Percentiles rank a stretch among this genome's conserved stretches.
Evolutionary conservation across 2,113 vertebrate genomes (phyloP).

Genomic region (Microcebus ravelobensis): DNA sequence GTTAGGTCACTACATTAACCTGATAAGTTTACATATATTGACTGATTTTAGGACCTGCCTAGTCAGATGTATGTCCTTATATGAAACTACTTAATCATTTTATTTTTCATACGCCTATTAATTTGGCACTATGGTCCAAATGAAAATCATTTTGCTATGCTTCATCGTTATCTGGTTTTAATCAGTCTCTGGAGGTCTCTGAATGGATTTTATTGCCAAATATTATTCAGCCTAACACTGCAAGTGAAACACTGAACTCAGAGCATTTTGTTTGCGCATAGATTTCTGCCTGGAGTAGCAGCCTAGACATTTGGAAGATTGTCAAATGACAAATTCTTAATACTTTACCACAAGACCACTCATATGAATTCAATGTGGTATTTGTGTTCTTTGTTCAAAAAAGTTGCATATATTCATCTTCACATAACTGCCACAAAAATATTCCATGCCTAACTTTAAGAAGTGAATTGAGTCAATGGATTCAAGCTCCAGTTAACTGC

Average conservation of each 20-base stretch:
- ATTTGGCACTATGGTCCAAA: slow-evolving; percentile 67
- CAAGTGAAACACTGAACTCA: slow-evolving; percentile 57
- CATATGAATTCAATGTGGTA: slow-evolving; percentile 18
- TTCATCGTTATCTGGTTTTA: slow-evolving; percentile 75
- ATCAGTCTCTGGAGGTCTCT: slow-evolving; percentile 81
- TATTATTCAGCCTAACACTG: slow-evolving; percentile 51
- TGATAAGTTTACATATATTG: slow-evolving; percentile 59
- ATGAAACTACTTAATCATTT: slow-evolving; percentile 78
- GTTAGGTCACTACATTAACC: slow-evolving; percentile 55
- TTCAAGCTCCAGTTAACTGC: neutral
- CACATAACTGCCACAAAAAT: neutral
- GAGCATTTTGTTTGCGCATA: slow-evolving; percentile 48
- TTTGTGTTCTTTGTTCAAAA: slow-evolving; percentile 7
- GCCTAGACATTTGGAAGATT: slow-evolving; percentile 29
- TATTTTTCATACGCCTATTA: slow-evolving; percentile 75
- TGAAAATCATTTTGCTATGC: slow-evolving; percentile 74
- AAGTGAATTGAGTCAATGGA: neutral
- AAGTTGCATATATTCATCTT: slow-evolving; percentile 15
- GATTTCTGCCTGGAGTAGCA: slow-evolving; percentile 53
- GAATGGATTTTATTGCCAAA: slow-evolving; percentile 78
- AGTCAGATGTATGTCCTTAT: slow-evolving; percentile 70
- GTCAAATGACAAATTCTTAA: slow-evolving; percentile 37
- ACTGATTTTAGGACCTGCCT: slow-evolving; percentile 51
- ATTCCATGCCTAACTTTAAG: neutral
- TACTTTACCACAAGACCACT: neutral